Percentiles rank a stretch among this genome's conserved stretches.
Evolutionary conservation across 2,797 vertebrate species (phyloP).

Genomic region (Neostethus bicornis): DNA sequence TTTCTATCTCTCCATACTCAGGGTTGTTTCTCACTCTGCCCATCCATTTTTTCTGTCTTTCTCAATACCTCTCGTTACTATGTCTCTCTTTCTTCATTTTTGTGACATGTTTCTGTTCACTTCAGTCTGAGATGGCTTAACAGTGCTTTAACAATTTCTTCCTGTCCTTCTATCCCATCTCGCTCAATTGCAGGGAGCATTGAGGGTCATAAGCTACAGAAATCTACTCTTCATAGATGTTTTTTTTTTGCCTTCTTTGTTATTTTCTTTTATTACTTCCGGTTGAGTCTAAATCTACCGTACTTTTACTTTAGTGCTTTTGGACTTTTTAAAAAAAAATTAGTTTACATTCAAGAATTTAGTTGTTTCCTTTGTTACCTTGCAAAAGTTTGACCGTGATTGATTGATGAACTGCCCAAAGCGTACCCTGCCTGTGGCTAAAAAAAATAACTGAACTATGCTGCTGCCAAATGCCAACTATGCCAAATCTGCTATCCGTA

Average conservation of each 20-base stretch:
- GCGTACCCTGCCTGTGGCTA: too few relatives aligned
- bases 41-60: too few relatives aligned
- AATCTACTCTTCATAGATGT: slow-evolving; percentile 43
- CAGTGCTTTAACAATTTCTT: slow-evolving; percentile 65
- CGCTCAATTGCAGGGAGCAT: slow-evolving; percentile 54
- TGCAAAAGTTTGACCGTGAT: too few relatives aligned
- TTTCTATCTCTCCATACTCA: slow-evolving; percentile 61
- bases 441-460: too few relatives aligned
- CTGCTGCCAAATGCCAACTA: too few relatives aligned
- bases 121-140: slow-evolving; percentile 71
- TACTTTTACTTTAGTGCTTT: slow-evolving; percentile 18
- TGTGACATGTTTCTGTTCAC: slow-evolving; percentile 72
- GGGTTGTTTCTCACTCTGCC: slow-evolving; percentile 51
- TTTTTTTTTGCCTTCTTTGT: slow-evolving; percentile 50
- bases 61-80: too few relatives aligned
- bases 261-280: slow-evolving; percentile 37
- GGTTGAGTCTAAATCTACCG: slow-evolving; percentile 39
- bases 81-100: slow-evolving; percentile 67
- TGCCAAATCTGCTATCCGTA: too few relatives aligned
- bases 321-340: too few relatives aligned
- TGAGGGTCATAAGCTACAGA: slow-evolving; percentile 42
- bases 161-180: slow-evolving; percentile 63
- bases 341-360: slow-evolving; percentile 1
- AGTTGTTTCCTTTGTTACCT: neutral
- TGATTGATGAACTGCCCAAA: too few relatives aligned